A percentile compares a stretch with the other conserved stretches of the same genome.
Conservation (phyloP, 2,888 invertebrate species). For the Lumbricus terrestris region DNA sequence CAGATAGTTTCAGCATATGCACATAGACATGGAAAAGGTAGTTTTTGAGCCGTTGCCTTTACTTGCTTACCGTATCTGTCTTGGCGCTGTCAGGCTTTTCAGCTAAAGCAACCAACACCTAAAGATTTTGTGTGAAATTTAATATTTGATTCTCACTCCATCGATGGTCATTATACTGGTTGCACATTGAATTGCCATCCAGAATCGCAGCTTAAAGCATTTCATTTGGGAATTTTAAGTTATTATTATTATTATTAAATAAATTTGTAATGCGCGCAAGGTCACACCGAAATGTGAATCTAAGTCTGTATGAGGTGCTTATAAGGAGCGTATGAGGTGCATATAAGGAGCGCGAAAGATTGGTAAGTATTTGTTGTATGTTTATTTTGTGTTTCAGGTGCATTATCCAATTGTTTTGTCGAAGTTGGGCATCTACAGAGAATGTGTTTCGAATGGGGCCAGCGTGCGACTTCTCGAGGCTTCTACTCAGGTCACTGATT, state of each 20-base stretch:
- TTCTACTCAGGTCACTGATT: constrained; percentile 17
- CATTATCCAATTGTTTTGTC: constrained; percentile 33
- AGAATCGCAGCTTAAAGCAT: neutral
- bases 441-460: constrained; percentile 22
- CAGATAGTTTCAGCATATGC: neutral
- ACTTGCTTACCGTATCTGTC: neutral
- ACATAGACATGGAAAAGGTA: neutral
- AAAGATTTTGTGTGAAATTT: neutral
- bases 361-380: neutral
- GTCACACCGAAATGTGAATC: too few species aligned
- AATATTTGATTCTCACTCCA: neutral
- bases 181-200: neutral
- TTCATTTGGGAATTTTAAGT: neutral
- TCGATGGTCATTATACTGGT: neutral
- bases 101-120: neutral
- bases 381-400: constrained; percentile 27
- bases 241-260: too few species aligned
- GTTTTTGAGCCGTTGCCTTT: neutral
- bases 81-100: neutral
- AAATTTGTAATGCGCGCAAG: too few species aligned
- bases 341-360: too few species aligned
- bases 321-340: too few species aligned
- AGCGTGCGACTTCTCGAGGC: constrained; percentile 32
- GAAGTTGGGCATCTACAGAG: constrained; percentile 34
- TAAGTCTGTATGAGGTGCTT: too few species aligned